Evolutionary conservation across 1,140 invertebrate species (phyloP), one percentile per base, ranked within the genome.

Genomic region (Bathynomus jamesi): DNA sequence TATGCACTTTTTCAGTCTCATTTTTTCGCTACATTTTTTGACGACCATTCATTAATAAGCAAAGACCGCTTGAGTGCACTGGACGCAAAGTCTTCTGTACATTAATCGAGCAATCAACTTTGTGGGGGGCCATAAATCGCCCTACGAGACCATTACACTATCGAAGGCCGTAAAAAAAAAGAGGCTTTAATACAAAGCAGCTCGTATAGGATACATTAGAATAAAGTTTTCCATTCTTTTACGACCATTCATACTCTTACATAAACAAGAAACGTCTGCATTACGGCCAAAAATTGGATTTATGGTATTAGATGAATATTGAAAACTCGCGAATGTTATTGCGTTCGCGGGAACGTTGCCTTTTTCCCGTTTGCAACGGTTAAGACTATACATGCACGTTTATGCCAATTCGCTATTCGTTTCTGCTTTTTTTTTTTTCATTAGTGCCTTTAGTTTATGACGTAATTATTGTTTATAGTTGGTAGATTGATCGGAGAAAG

Each of bases 201-300:
- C 40, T 53, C 40, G 40, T 53, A 53, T 17, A 11, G 40, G 40
- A 11, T 53, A 53, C 40, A 53, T 53, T 53, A 53, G 40, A 53
- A 53, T 53, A 53, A 53, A 53, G 40, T 53, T 53, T 53, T 53
- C 40, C 21, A 53, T 21, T 53, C 40, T 53, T 53, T 53, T 53
- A 53, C 40, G 40, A 53, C 2, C 40, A 17, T 53, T 53, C 40
- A 17, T 53, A 21, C 40, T 21, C 40, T 53, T 53, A 53, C 40
- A 53, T 53, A 53, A 53, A 53, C 40, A 53, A 53, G 40, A 53
- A 53, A 53, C 40, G 40, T 53, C 40, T 53, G 40, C 40, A 53
- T 53, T 53, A 53, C 11, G 40, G 21, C 40, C 40, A 53, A 53
- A 53, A 53, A 17, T 53, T 53, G 40, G 40, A 53, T 53, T 53